Percentiles rank a stretch among this genome's conserved stretches.
Evolutionary conservation across 2,888 invertebrate genomes (phyloP).

Genomic region (Epistrophe grossulariae): DNA sequence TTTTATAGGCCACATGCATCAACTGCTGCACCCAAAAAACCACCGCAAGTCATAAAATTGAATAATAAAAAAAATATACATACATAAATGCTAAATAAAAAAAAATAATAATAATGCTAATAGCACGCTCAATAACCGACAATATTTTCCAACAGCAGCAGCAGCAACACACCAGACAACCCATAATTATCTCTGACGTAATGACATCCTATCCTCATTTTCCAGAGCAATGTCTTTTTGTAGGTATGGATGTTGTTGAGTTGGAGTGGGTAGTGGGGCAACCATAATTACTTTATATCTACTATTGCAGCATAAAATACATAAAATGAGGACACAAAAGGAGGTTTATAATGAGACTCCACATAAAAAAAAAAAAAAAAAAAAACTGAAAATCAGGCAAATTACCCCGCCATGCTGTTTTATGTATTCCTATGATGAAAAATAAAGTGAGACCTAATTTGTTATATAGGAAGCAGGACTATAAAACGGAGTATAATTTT

Average conservation of each 20-base stretch:
- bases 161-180: conserved; percentile 50
- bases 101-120: conserved; percentile 33
- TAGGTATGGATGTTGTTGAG: background rate
- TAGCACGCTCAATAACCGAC: conserved; percentile 64
- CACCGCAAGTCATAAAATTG: conserved; percentile 29
- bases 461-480: conserved; percentile 35
- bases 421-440: background rate
- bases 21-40: background rate
- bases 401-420: conserved; percentile 50
- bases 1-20: conserved; percentile 7
- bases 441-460: conserved; percentile 66
- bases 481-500: background rate
- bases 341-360: conserved; percentile 39
- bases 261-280: conserved; percentile 3
- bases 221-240: conserved; percentile 23
- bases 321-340: conserved; percentile 58
- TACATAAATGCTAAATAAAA: conserved; percentile 15
- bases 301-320: conserved; percentile 17
- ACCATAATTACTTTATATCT: background rate
- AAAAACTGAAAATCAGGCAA: conserved; percentile 38
- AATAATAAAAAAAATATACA: conserved; percentile 22
- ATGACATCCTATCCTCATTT: conserved; percentile 66
- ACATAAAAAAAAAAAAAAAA: background rate
- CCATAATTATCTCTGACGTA: conserved; percentile 68
- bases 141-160: conserved; percentile 37